Evolutionary conservation across 2,888 invertebrate species (phyloP), one percentile per base, ranked within the genome.

Genomic region (Trimorus sp.): DNA sequence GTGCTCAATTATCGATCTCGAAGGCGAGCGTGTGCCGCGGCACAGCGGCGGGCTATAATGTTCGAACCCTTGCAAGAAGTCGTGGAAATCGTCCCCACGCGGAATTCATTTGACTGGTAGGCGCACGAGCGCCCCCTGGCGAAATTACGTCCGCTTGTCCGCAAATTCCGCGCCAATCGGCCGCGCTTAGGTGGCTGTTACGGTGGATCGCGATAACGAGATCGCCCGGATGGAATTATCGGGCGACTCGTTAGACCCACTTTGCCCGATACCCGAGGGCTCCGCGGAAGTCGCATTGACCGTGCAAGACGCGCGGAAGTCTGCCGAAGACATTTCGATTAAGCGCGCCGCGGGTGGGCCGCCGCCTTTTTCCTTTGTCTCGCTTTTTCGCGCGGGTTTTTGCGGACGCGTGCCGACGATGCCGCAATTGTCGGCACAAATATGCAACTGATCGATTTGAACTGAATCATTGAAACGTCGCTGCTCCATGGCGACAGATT

Each of bases 281-380:
- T 82, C 76, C 37, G 80, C 83, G 84, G 83, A 86, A 84, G 84
- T 82, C 65, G 71, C 81, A 81, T 81, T 82, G 82, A 83, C 84
- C 82, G 66, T 74, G 42, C 48, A 85, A 84, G 84, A 84, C 83
- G 58, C 73, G 69, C 85, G 78, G 74, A 85, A 87, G 86, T 90
- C 91, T 91, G 91, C 73, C 78, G 84, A 86, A 87, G 91, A 91
- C 91, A 89, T 89, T 91, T 91, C 91, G 89, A 91, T 91, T 90
- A 91, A 90, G 86, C 84, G 82, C 89, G 74, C 90, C 76, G 86
- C 87, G 83, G 90, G 90, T 86, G 87, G 4, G 54, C 68, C 60
- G 56, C 59, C 60, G 38, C 48, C 14, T 69, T 69, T 26, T 74
- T 83, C 74, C 73, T 83, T 83, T 79, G 83, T 78, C 71, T 75